These are phyloP conservation scores for Telmatherina bonti DNA, from an alignment of 2,797 vertebrate species.

Conservation along the genomic window DNA sequence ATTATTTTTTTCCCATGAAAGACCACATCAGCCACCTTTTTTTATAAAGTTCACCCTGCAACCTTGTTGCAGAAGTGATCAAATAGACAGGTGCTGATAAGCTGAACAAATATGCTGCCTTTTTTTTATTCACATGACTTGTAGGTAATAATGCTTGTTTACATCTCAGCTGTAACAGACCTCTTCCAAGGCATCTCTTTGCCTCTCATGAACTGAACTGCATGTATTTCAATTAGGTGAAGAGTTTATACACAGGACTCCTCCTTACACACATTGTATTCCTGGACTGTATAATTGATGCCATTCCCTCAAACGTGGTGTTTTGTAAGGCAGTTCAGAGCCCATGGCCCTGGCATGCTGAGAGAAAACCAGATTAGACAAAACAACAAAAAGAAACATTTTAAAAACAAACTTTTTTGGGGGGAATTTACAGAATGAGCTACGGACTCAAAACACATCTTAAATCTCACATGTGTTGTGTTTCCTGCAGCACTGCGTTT, in stretches of 20 bases:
- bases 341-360: neutral
- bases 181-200: neutral
- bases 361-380: too few relatives aligned
- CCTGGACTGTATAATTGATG: neutral
- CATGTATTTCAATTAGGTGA: neutral
- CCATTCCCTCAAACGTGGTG: neutral
- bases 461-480: neutral
- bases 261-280: neutral
- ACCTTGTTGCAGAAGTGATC: conserved; percentile 4
- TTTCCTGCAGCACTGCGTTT: neutral
- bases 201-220: neutral
- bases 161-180: neutral
- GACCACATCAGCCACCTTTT: neutral
- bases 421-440: neutral
- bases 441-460: neutral
- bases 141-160: conserved; percentile 4
- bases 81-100: conserved; percentile 20
- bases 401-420: neutral
- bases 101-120: neutral
- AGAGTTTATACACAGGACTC: neutral
- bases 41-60: conserved; percentile 11
- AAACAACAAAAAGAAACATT: neutral
- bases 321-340: neutral
- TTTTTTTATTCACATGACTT: neutral
- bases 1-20: conserved; percentile 43